A percentile compares a stretch with the other conserved stretches of the same genome.
Conservation (phyloP, 2,888 invertebrate species). For the Napeogenes sylphis region DNA sequence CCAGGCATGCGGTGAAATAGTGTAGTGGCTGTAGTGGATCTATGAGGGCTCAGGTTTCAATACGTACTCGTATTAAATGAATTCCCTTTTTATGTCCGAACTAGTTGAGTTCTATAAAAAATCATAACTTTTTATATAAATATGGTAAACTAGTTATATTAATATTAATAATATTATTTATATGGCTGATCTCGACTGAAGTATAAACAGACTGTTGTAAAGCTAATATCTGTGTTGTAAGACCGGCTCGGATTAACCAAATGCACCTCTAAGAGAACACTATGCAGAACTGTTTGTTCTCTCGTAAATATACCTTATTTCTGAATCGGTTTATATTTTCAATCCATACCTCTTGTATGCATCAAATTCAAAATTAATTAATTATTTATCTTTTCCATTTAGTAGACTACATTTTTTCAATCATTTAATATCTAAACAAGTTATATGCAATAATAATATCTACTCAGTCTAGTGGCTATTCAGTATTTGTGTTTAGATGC, state of each 20-base stretch:
- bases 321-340: neutral
- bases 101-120: neutral
- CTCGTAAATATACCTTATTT: constrained; percentile 17
- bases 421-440: no score
- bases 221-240: constrained; percentile 2
- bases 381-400: neutral
- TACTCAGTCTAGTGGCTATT: no score
- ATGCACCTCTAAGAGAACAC: constrained; percentile 12
- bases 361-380: neutral
- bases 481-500: no score
- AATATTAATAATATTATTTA: neutral
- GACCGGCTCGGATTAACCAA: constrained; percentile 1
- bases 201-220: neutral
- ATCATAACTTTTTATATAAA: neutral
- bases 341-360: neutral
- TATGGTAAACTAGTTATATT: neutral
- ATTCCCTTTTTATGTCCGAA: constrained; percentile 3
- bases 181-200: neutral
- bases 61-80: constrained; percentile 1
- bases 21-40: constrained; percentile 7
- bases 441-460: no score
- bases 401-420: no score
- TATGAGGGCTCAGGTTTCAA: constrained; percentile 14
- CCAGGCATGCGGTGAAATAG: constrained; percentile 24
- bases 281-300: constrained; percentile 21